Base-by-base conservation (phyloP, 1,140 invertebrate species). In the Dendroctonus ponderosae region DNA sequence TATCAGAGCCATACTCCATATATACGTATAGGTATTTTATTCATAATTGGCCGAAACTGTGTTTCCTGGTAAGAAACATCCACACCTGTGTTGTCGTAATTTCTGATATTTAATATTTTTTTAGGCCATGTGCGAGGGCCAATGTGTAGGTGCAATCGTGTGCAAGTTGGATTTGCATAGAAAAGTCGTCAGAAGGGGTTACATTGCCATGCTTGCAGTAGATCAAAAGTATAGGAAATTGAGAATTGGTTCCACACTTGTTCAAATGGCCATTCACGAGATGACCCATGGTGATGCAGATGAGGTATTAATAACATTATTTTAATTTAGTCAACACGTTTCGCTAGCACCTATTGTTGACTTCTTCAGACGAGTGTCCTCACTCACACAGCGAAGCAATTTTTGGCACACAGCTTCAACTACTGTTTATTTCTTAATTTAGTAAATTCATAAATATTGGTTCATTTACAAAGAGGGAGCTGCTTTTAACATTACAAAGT, bases 11-110 rank as follows among this genome's bases (percentile, higher is more conserved):
- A 39, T 99, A 99, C 84, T 99, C 96, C 66, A 98, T 99, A 83
- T 99, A 99, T 81, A 99, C 97, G 43, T 99, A 99, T 85, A 89
- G 97, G 84, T 99, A 99, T 86, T 99, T 99, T 84, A 99, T 99
- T 80, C 95, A 99, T 80, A 99, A 99, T 82, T 99, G 97, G 97
- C 97, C 97, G 79, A 94, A 98, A 83, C 83, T 99, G 65, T 99
- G 97, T 82, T 97, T 98, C 83, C 84, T 99, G 83, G 92, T 93
- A 84, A 86, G 87, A 51, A 52, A 52, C 9, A 12, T 11, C 8
- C 50, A 26, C 8, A 3, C 15, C 3, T 12, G n/a, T 54, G 12
- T 51, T 51, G 8, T 40, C 8, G 5, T 9, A 3, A 58, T 12
- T 40, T 53, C 6, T 53, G 15, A 52, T n/a, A 26, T 12, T 59